A percentile compares a stretch with the other conserved stretches of the same genome.
These are phyloP conservation scores for Hemaris fuciformis DNA, from an alignment of 2,888 invertebrate species.

Conservation along the genomic window DNA sequence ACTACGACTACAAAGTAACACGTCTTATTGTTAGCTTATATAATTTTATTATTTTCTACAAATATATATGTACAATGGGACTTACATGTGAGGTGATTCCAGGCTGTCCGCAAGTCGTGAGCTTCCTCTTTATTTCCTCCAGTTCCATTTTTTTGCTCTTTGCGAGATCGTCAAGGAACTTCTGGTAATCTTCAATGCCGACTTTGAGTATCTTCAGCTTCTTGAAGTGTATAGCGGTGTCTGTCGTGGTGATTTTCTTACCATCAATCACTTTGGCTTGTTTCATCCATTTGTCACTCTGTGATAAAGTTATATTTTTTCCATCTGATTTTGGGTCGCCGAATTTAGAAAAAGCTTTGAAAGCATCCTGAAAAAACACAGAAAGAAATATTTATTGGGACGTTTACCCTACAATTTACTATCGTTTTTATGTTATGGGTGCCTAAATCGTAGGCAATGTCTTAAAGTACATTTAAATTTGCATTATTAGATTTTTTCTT, in stretches of 20 bases:
- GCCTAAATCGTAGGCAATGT: background rate
- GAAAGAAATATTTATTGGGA: background rate
- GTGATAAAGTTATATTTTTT: conserved; percentile 91
- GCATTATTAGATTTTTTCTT: background rate
- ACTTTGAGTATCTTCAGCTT: conserved; percentile 92
- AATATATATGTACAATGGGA: no score
- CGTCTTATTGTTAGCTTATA: no score
- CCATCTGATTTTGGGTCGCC: conserved; percentile 94
- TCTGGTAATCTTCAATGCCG: conserved; percentile 88
- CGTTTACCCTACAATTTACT: background rate
- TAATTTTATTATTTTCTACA: no score
- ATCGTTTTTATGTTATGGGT: background rate
- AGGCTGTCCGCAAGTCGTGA: conserved; percentile 90
- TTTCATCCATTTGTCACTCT: conserved; percentile 97
- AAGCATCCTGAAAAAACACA: conserved; percentile 83
- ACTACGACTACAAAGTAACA: no score
- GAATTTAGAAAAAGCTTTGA: conserved; percentile 92
- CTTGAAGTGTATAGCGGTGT: conserved; percentile 94
- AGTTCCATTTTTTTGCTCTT: conserved; percentile 91
- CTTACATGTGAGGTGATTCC: conserved; percentile 79
- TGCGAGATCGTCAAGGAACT: conserved; percentile 92
- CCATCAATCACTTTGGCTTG: conserved; percentile 91
- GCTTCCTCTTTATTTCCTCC: conserved; percentile 89
- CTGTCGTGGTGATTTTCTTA: conserved; percentile 93
- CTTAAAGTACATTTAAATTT: background rate